A percentile compares a stretch with the other conserved stretches of the same genome.
Evolutionary conservation across 2,888 invertebrate species (phyloP).

Genomic region (Drosophila acutilabella): DNA sequence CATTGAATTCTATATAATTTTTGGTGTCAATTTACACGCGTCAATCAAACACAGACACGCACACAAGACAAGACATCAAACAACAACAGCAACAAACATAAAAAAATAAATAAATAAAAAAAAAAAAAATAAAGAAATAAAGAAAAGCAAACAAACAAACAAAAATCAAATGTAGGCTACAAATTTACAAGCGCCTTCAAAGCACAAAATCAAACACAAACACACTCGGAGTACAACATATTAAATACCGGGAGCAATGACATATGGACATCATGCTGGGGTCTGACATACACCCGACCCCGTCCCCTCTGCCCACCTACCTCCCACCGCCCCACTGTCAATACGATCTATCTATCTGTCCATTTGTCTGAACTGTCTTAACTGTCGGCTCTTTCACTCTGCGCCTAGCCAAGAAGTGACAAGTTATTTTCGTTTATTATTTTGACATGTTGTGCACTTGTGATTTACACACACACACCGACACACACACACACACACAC

Average conservation of each 20-base stretch:
- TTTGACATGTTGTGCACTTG: conserved; percentile 70
- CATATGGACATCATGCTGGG: conserved; percentile 59
- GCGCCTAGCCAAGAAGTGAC: conserved; percentile 64
- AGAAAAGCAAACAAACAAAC: conserved; percentile 38
- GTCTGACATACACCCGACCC: conserved; percentile 11
- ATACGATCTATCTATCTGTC: conserved; percentile 33
- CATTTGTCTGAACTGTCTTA: conserved; percentile 50
- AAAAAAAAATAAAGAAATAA: conserved; percentile 18
- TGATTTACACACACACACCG: conserved; percentile 50
- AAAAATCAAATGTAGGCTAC: conserved; percentile 64
- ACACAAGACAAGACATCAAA: conserved; percentile 1
- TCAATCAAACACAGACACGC: conserved; percentile 51
- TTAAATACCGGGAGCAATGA: conserved; percentile 66
- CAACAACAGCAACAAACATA: conserved; percentile 9
- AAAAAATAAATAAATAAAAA: conserved; percentile 8
- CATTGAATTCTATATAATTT: conserved; percentile 45
- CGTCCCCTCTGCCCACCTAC: neutral
- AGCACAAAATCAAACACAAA: conserved; percentile 5
- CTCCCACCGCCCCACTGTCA: neutral
- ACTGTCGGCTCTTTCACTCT: conserved; percentile 51
- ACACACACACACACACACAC: conserved; percentile 16
- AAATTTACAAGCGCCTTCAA: conserved; percentile 65
- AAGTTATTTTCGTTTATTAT: conserved; percentile 70
- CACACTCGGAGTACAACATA: conserved; percentile 22
- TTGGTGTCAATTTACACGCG: conserved; percentile 69